phyloP scores from a whole-genome alignment of 2,888 invertebrate species.

The Sinhomidia bicolor region DNA sequence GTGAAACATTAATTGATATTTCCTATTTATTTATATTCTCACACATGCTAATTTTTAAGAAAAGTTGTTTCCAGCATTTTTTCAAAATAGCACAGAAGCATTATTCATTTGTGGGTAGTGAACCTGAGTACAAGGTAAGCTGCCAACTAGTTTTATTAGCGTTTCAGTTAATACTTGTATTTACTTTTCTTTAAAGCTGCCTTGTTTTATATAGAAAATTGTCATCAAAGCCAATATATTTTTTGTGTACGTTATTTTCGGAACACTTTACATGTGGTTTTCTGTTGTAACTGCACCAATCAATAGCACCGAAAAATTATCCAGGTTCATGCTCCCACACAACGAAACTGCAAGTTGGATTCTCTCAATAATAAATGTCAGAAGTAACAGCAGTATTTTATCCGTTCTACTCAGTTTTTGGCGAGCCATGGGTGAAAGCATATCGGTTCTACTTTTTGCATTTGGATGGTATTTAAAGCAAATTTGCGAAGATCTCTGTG shows the following conservation, averaged over 20 bases:
- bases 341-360: neutral
- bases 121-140: neutral
- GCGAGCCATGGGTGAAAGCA: neutral
- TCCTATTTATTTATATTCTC: neutral
- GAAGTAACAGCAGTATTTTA: too few species aligned
- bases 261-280: neutral
- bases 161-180: too few species aligned
- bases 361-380: too few species aligned
- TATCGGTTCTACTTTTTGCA: neutral
- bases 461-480: slow-evolving; percentile 25
- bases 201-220: neutral
- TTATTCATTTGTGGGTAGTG: neutral
- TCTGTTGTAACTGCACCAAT: neutral
- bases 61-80: neutral
- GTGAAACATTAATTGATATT: neutral
- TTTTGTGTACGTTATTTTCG: neutral
- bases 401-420: neutral
- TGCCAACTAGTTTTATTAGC: too few species aligned
- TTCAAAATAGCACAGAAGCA: neutral
- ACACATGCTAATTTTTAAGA: neutral
- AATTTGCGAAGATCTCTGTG: neutral
- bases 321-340: neutral
- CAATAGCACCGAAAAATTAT: neutral
- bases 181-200: too few species aligned
- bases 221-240: neutral